phyloP scores from a whole-genome alignment of 1,140 invertebrate species.

The Neodiprion virginianus region DNA sequence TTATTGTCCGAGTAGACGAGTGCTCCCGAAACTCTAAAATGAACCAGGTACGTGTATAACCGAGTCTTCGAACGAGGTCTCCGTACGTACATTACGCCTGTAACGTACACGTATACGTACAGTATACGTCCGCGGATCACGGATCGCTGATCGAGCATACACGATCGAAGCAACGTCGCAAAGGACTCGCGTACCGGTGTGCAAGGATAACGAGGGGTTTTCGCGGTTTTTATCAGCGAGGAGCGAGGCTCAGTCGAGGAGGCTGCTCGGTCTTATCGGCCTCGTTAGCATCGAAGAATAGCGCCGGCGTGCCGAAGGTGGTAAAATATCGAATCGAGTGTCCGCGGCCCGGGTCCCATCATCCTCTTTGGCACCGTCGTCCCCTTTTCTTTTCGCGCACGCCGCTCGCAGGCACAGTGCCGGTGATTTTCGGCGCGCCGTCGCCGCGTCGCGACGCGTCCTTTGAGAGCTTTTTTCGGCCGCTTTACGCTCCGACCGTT shows the following conservation, averaged over 20 bases:
- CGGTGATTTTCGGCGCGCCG: no score
- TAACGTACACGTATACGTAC: not conserved
- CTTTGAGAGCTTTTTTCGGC: no score
- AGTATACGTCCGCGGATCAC: not conserved
- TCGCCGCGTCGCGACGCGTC: no score
- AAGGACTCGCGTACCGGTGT: not conserved
- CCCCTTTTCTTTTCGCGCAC: not conserved
- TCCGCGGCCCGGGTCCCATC: not conserved
- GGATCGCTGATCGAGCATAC: not conserved
- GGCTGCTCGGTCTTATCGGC: not conserved
- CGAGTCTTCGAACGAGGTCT: no score
- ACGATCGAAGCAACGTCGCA: not conserved
- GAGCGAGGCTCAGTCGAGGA: not conserved
- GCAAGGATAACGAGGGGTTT: not conserved
- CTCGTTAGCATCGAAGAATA: not conserved
- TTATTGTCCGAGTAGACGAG: no score
- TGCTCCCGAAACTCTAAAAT: no score
- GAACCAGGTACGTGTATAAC: no score
- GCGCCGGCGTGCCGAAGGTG: not conserved
- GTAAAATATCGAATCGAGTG: conserved; percentile 1
- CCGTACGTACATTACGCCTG: not conserved
- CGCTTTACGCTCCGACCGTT: no score
- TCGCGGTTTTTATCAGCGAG: not conserved
- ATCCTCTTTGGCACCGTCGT: not conserved
- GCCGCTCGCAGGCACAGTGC: no score